phyloP scores from a whole-genome alignment of 2,113 vertebrate species.

The Grallaria varia region DNA sequence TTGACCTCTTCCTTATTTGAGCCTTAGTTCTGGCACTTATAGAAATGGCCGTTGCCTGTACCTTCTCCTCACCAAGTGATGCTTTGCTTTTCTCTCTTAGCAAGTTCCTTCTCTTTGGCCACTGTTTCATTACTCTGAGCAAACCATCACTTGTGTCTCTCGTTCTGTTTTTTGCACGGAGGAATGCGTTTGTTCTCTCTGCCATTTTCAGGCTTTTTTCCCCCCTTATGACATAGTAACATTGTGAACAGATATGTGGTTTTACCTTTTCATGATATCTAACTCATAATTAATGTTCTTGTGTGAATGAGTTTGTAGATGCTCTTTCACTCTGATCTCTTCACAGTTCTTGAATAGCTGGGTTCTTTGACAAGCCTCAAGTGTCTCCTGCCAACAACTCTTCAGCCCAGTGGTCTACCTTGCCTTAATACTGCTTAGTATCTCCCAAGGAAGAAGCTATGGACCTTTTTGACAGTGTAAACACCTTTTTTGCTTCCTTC shows the following conservation, averaged over 20 bases:
- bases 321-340: background rate
- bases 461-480: background rate
- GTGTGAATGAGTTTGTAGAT: background rate
- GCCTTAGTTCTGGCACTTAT: background rate
- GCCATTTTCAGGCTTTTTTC: background rate
- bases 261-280: background rate
- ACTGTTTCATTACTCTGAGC: background rate
- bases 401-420: background rate
- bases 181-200: background rate
- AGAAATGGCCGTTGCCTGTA: background rate
- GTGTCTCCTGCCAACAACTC: background rate
- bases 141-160: background rate
- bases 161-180: background rate
- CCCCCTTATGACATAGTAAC: rapidly evolving
- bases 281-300: background rate
- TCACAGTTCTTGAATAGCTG: background rate
- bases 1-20: background rate
- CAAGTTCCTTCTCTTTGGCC: background rate
- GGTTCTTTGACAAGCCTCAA: background rate
- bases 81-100: background rate
- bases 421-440: background rate
- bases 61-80: background rate
- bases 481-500: background rate
- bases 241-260: background rate
- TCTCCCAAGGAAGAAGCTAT: background rate